Percentiles rank a stretch among this genome's conserved stretches.
Evolutionary conservation across 1,140 invertebrate genomes (phyloP).

Genomic region (Conopomorpha cramerella): DNA sequence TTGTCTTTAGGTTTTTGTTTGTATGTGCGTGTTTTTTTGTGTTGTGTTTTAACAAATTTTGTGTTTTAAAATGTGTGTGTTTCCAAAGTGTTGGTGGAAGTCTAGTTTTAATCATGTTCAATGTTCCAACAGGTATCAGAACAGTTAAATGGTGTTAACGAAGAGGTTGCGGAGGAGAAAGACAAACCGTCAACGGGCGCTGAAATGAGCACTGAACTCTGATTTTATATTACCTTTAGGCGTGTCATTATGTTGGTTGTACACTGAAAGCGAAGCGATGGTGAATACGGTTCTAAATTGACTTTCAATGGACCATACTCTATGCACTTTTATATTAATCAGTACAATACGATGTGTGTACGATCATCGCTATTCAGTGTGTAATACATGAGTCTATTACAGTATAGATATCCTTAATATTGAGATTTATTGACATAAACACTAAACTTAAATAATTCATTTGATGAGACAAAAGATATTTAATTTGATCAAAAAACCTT

Average conservation of each 20-base stretch:
- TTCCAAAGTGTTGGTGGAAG: too few species aligned
- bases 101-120: background rate
- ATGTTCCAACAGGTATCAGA: constrained; percentile 34
- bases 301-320: background rate
- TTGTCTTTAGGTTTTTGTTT: background rate
- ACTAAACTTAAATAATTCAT: too few species aligned
- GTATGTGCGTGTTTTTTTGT: too few species aligned
- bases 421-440: too few species aligned
- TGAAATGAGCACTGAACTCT: constrained; percentile 52
- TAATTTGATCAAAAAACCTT: too few species aligned
- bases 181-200: constrained; percentile 19
- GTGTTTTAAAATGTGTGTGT: too few species aligned
- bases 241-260: background rate
- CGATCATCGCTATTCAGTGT: too few species aligned
- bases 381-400: background rate
- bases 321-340: background rate
- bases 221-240: constrained; percentile 6
- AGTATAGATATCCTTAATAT: too few species aligned
- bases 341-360: too few species aligned
- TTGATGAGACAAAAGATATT: too few species aligned
- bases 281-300: background rate
- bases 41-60: too few species aligned
- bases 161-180: constrained; percentile 11
- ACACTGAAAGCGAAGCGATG: background rate
- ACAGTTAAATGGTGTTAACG: constrained; percentile 29